These are phyloP conservation scores for Gibbula magus DNA, from an alignment of 2,888 invertebrate species.

Conservation along the genomic window DNA sequence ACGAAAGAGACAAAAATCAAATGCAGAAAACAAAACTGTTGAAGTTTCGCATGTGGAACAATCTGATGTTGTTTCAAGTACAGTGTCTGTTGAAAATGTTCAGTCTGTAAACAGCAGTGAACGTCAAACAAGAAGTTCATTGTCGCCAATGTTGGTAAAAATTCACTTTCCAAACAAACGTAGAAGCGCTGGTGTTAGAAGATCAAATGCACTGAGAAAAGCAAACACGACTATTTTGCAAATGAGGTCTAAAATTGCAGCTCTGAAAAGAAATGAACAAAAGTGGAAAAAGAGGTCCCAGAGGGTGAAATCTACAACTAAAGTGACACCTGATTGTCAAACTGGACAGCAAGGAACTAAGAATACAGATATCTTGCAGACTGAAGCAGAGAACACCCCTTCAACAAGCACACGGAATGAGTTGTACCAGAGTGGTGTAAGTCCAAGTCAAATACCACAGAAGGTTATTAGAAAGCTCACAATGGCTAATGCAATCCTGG, in stretches of 20 bases:
- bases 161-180: neutral
- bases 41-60: neutral
- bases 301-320: neutral
- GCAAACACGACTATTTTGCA: neutral
- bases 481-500: neutral
- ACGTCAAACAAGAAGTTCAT: neutral
- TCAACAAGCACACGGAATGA: neutral
- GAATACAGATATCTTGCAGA: too few species aligned
- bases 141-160: neutral
- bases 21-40: neutral
- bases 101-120: neutral
- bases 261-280: neutral
- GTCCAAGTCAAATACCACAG: slow-evolving; percentile 1
- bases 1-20: neutral
- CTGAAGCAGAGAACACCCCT: neutral
- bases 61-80: neutral
- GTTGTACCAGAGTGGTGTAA: neutral
- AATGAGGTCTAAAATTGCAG: neutral
- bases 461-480: neutral
- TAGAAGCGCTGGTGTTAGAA: neutral
- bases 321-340: too few species aligned
- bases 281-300: neutral
- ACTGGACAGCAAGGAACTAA: too few species aligned
- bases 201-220: neutral
- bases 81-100: neutral